A percentile compares a stretch with the other conserved stretches of the same genome.
These are phyloP conservation scores for Vireo altiloquus DNA, from an alignment of 2,113 vertebrate species.

Conservation along the genomic window DNA sequence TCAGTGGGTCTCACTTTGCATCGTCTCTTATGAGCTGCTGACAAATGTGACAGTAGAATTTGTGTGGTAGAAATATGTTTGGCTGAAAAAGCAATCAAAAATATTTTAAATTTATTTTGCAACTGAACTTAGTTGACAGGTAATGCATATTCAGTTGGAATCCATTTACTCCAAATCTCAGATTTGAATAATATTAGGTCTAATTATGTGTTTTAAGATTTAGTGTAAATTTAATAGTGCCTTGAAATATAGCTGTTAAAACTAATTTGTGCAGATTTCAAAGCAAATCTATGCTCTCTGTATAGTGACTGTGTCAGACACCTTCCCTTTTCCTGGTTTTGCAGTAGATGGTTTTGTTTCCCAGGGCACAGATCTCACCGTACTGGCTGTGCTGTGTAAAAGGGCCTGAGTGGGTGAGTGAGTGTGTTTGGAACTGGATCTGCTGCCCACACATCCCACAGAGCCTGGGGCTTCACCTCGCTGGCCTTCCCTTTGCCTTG, in stretches of 20 bases:
- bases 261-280: background rate
- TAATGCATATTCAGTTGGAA: background rate
- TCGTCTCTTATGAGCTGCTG: background rate
- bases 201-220: background rate
- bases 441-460: background rate
- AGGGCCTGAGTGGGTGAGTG: background rate
- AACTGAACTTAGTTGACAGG: background rate
- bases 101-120: background rate
- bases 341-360: background rate
- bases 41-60: background rate
- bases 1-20: background rate
- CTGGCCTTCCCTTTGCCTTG: background rate
- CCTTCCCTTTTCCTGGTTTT: background rate
- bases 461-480: background rate
- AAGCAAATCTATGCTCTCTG: background rate
- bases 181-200: background rate
- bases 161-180: background rate
- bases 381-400: background rate
- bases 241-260: background rate
- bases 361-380: too few species aligned
- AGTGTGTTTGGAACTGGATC: background rate
- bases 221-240: background rate
- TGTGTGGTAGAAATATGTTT: background rate
- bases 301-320: background rate
- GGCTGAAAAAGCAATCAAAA: background rate